Evolutionary conservation across 2,797 vertebrate genomes (phyloP).

Genomic region (Falco rusticolus): DNA sequence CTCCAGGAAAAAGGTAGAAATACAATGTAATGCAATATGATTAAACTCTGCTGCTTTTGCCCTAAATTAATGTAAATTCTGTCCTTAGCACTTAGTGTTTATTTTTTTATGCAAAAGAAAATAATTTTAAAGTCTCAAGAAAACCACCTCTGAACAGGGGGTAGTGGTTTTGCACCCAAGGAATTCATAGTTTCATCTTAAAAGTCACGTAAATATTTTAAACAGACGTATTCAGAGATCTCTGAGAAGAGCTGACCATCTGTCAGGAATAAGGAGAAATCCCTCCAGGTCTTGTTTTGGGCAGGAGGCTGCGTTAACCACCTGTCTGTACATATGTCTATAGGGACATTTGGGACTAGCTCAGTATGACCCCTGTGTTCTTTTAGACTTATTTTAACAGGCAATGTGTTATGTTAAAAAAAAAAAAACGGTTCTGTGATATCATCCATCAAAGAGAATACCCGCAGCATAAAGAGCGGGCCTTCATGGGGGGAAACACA

Average conservation of each 20-base stretch:
- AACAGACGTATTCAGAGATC: neutral
- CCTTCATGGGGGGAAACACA: neutral
- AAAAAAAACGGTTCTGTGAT: neutral
- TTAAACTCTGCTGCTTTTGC: neutral
- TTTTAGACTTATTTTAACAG: slow-evolving; percentile 67
- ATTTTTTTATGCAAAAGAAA: neutral
- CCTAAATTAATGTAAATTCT: neutral
- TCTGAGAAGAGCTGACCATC: slow-evolving; percentile 31
- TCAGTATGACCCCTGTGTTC: slow-evolving; percentile 36
- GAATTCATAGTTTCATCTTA: neutral
- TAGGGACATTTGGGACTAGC: slow-evolving; percentile 33
- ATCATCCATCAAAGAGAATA: slow-evolving; percentile 14
- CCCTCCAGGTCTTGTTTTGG: slow-evolving; percentile 49
- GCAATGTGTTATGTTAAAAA: slow-evolving; percentile 11
- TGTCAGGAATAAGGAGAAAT: slow-evolving; percentile 50
- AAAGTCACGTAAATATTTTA: neutral
- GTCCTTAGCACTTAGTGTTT: neutral
- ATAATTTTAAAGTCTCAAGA: neutral
- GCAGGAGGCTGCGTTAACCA: slow-evolving; percentile 23
- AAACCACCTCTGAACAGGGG: neutral
- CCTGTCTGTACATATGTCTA: slow-evolving; percentile 53
- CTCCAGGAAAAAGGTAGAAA: neutral
- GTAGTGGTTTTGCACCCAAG: neutral
- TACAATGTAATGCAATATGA: neutral
- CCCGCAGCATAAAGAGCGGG: neutral